These are phyloP conservation scores for Rhopilema esculentum DNA, from an alignment of 30 jellyfish, hydroid and myxozoan species.

Conservation along the genomic window DNA sequence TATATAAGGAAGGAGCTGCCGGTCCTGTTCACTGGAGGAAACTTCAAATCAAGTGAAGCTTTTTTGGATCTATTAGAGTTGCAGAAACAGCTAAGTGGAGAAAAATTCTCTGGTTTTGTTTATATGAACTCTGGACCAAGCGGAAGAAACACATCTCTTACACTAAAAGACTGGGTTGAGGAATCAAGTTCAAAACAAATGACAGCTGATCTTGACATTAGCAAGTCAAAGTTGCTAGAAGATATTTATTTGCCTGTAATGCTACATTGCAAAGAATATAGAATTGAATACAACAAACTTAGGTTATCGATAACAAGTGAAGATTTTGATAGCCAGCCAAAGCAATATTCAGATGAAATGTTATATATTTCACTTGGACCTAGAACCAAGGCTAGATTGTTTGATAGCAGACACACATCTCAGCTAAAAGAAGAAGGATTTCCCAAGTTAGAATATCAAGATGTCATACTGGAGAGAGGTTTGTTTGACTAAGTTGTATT, in stretches of 20 bases:
- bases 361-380: conserved; percentile 1
- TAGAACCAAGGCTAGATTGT: conserved; percentile 1
- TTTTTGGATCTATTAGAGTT: neutral
- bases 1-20: conserved; percentile 60
- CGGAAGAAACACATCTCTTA: neutral
- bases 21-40: conserved; percentile 54
- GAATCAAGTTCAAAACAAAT: conserved; percentile 15
- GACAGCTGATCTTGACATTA: conserved; percentile 42
- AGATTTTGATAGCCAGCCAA: neutral
- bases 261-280: conserved; percentile 80
- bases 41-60: conserved; percentile 11
- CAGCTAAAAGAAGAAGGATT: neutral
- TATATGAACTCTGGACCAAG: neutral
- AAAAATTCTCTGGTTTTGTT: neutral
- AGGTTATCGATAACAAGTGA: conserved; percentile 22
- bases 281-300: conserved; percentile 1
- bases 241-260: conserved; percentile 73
- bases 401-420: conserved; percentile 20
- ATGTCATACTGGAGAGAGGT: conserved; percentile 13
- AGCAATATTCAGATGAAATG: conserved; percentile 22
- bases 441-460: no score
- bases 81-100: neutral
- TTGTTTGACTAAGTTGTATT: no score
- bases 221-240: conserved; percentile 41
- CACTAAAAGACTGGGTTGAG: conserved; percentile 25